Percentiles rank a stretch among this genome's conserved stretches.
phyloP scores from a whole-genome alignment of 1,140 invertebrate genomes.

The Metopolophium dirhodum region DNA sequence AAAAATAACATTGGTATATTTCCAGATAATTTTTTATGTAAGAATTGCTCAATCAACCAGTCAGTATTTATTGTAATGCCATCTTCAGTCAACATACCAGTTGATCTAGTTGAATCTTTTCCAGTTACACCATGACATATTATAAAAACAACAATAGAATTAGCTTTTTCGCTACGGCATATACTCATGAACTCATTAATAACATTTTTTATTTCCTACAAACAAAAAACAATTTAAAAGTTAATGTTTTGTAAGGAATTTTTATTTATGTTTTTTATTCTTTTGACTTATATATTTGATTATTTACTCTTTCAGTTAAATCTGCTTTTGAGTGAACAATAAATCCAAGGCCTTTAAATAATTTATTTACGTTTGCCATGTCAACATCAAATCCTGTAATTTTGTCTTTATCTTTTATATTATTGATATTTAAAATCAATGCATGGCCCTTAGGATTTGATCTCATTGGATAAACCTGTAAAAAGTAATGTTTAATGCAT shows the following conservation, averaged over 20 bases:
- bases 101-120: not conserved
- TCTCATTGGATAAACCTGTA: slow-evolving; percentile 54
- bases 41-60: slow-evolving; percentile 49
- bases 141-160: slow-evolving; percentile 56
- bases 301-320: slow-evolving; percentile 21
- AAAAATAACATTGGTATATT: slow-evolving; percentile 58
- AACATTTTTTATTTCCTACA: slow-evolving; percentile 30
- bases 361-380: slow-evolving; percentile 24
- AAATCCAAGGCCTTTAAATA: slow-evolving; percentile 54
- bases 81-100: slow-evolving; percentile 11
- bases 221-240: not conserved
- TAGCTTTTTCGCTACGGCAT: not conserved
- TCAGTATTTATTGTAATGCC: not conserved
- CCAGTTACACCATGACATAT: slow-evolving; percentile 50
- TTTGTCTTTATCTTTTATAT: not conserved
- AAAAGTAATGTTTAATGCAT: not conserved
- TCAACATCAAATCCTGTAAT: slow-evolving; percentile 44
- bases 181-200: slow-evolving; percentile 13
- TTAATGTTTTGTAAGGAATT: not conserved
- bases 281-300: no score
- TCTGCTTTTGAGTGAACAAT: not conserved
- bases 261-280: not conserved
- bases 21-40: not conserved
- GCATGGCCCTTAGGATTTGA: slow-evolving; percentile 58
- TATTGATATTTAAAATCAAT: slow-evolving; percentile 56